Base-by-base conservation (phyloP, 2,888 invertebrate genomes). In the Parascotia fuliginaria region DNA sequence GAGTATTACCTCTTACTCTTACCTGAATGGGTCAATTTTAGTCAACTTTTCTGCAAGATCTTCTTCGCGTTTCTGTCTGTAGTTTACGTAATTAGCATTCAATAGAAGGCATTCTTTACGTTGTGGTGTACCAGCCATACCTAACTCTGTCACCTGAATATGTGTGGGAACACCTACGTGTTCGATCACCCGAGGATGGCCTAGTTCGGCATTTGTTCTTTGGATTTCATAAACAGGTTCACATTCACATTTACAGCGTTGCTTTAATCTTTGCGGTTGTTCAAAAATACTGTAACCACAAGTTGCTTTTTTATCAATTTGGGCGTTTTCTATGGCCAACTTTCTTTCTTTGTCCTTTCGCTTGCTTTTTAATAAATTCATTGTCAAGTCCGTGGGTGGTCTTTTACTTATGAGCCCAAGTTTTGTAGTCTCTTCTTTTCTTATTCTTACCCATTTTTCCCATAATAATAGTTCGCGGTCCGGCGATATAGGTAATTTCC, bases 401-500 rank as follows among this genome's bases (percentile, higher is more conserved):
- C 81, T 72, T 1, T 68, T 41, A 0, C 80, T 70, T 33, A 54
- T 70, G 36, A 73, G 56, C 0, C 73, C 79, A 22, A 92, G 73
- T 22, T 69, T 64, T 4, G 55, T 60, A 0, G 76, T 78, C 62
- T 90, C 90, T 2, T 84, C 81, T 60, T 77, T 75, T 52, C 92
- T 76, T 34, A 88, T 85, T 60, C 75, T 67, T 54, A 87, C 75
- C 90, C 91, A 91, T 73, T 85, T 82, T 55, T 89, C 87, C 92
- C 92, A 91, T 12, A 79, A 52, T 3, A 83, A 53, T 29, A 92
- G 62, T 56, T 87, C 87, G 15, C 64, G 65, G 50, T 87, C 89
- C 0, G 87, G 84, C 37, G 75, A 69, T 15, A 65, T 12, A 9
- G 55, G 56, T 15, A n/a, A 28, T 34, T 45, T 12, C 54, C 42